Conservation (phyloP, 2,113 vertebrate species). For the Sinocyclocheilus grahami region DNA sequence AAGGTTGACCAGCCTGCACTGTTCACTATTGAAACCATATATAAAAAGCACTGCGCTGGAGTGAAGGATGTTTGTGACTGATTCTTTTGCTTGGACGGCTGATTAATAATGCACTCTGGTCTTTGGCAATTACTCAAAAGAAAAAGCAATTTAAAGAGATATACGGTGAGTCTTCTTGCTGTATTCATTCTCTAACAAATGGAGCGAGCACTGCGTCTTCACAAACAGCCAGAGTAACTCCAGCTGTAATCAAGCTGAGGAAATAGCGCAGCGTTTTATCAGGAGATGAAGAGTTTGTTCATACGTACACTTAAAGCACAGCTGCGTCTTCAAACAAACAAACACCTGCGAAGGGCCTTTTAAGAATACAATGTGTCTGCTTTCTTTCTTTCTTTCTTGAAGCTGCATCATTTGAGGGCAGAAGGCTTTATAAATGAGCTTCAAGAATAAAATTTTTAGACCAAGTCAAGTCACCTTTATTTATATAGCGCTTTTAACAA, state of each 20-base stretch:
- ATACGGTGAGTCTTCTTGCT: slow-evolving; percentile 36
- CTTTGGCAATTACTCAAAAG: not conserved
- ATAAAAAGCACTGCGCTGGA: not conserved
- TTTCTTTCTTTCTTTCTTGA: slow-evolving; percentile 1
- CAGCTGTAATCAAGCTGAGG: slow-evolving; percentile 33
- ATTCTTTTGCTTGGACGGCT: not conserved
- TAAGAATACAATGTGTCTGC: slow-evolving; percentile 19
- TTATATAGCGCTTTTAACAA: no score
- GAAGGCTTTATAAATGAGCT: not conserved
- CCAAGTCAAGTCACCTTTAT: no score
- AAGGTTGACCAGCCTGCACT: not conserved
- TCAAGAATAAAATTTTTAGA: slow-evolving; percentile 22
- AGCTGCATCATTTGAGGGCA: not conserved
- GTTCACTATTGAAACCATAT: not conserved
- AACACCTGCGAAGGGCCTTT: slow-evolving; percentile 34
- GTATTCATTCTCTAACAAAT: slow-evolving; percentile 47
- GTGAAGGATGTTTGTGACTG: not conserved
- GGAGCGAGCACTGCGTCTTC: slow-evolving; percentile 23
- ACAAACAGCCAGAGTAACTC: slow-evolving; percentile 47
- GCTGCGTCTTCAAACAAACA: slow-evolving; percentile 40
- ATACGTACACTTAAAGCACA: slow-evolving; percentile 33
- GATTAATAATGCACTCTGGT: not conserved
- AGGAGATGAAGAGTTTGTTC: slow-evolving; percentile 30
- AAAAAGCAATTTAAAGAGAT: slow-evolving; percentile 23
- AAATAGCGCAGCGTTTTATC: slow-evolving; percentile 38